These are phyloP conservation scores for Tipula vernalis DNA, from an alignment of 2,888 invertebrate genomes.

Conservation along the genomic window DNA sequence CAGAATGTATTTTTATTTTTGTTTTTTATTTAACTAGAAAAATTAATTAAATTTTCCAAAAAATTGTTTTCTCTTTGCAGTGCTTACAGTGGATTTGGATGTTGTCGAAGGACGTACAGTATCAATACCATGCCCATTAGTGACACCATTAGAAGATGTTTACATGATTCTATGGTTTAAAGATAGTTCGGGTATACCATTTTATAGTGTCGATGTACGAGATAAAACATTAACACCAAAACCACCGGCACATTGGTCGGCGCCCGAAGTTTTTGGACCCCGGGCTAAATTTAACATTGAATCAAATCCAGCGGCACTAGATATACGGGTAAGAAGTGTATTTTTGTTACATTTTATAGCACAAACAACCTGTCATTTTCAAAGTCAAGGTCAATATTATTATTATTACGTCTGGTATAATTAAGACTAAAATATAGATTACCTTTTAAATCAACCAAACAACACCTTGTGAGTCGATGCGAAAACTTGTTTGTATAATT, in stretches of 20 bases:
- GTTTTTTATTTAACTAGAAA: background rate
- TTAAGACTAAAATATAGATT: background rate
- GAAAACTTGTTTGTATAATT: background rate
- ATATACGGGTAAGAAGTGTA: slow-evolving; percentile 43
- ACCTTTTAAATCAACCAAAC: background rate
- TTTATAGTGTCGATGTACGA: slow-evolving; percentile 76
- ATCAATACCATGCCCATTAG: slow-evolving; percentile 76
- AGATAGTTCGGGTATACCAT: slow-evolving; percentile 72
- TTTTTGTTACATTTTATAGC: background rate
- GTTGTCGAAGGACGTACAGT: slow-evolving; percentile 81
- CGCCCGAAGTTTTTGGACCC: slow-evolving; percentile 72
- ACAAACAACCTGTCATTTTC: background rate
- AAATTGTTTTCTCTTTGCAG: slow-evolving; percentile 28
- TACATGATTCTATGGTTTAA: slow-evolving; percentile 90
- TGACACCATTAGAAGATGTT: slow-evolving; percentile 72
- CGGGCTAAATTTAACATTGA: slow-evolving; percentile 73
- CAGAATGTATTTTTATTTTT: too few species aligned
- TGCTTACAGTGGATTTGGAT: slow-evolving; percentile 68
- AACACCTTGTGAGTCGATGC: background rate
- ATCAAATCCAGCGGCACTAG: slow-evolving; percentile 67
- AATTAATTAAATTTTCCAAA: background rate
- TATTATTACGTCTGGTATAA: too few species aligned
- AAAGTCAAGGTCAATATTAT: background rate
- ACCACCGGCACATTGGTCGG: slow-evolving; percentile 74
- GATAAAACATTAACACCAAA: slow-evolving; percentile 65